Conservation (phyloP, 64 coral and sea anemone species). For the Trachythela sp. region DNA sequence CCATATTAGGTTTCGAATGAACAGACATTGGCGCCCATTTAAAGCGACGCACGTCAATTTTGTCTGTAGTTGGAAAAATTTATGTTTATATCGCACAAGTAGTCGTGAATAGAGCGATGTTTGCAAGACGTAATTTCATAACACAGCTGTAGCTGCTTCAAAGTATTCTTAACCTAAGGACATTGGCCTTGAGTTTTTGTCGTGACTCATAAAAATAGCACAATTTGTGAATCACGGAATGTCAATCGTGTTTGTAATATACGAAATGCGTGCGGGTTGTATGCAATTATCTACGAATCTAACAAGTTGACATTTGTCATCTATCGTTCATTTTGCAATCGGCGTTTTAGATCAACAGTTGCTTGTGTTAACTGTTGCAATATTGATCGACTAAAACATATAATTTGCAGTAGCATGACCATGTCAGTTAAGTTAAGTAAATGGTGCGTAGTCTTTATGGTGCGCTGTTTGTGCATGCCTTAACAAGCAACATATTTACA, state of each 20-base stretch:
- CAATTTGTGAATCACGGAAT: background rate
- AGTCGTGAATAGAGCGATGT: background rate
- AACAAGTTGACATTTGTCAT: slow-evolving; percentile 16
- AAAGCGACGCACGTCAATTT: slow-evolving; percentile 24
- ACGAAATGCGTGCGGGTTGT: background rate
- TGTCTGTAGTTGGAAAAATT: slow-evolving; percentile 1
- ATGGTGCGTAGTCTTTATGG: background rate
- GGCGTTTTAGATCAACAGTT: slow-evolving; percentile 17
- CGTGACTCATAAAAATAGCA: background rate
- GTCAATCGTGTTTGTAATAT: too few relatives aligned
- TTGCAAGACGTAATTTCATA: slow-evolving; percentile 18
- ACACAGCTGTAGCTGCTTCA: slow-evolving; percentile 20
- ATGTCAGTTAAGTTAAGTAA: background rate
- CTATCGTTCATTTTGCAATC: slow-evolving; percentile 13
- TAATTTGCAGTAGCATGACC: background rate
- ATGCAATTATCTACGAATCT: slow-evolving; percentile 25
- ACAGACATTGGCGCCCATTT: slow-evolving; percentile 24
- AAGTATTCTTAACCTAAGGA: slow-evolving; percentile 19
- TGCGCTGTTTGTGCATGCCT: background rate
- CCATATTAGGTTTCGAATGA: slow-evolving; percentile 25
- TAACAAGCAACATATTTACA: background rate
- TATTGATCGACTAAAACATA: background rate
- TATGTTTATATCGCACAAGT: background rate
- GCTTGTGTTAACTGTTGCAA: slow-evolving; percentile 17
- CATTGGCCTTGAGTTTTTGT: background rate